Conservation (phyloP, 2,888 invertebrate genomes). For the Zaprionus lineosus region DNA sequence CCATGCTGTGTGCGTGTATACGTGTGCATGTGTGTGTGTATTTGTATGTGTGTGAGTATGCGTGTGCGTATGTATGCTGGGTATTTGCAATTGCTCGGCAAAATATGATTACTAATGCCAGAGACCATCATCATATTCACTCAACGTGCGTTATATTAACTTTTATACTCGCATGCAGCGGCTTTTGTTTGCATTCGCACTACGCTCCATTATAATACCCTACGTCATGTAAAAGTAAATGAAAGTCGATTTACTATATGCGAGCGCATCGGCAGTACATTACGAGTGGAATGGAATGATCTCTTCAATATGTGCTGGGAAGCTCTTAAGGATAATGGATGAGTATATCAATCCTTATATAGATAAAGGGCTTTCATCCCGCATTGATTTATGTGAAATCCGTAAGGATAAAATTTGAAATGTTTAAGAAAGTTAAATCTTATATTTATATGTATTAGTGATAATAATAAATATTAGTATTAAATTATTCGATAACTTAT, state of each 20-base stretch:
- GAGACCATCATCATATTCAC: conserved; percentile 46
- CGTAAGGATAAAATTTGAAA: too few species aligned
- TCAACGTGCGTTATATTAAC: conserved; percentile 59
- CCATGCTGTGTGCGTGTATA: conserved; percentile 4
- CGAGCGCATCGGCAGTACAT: too few species aligned
- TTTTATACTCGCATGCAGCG: conserved; percentile 47
- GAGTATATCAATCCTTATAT: too few species aligned
- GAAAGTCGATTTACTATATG: conserved; percentile 16
- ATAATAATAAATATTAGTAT: too few species aligned
- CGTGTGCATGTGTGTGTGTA: conserved; percentile 5
- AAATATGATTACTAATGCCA: conserved; percentile 78
- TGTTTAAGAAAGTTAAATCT: too few species aligned
- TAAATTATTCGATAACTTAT: too few species aligned
- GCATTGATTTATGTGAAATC: too few species aligned
- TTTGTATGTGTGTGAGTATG: conserved; percentile 13
- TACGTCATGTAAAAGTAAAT: conserved; percentile 10
- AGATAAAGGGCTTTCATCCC: too few species aligned
- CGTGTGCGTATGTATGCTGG: conserved; percentile 25
- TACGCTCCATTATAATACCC: conserved; percentile 34
- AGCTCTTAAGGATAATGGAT: too few species aligned
- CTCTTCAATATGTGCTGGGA: too few species aligned
- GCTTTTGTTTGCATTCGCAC: conserved; percentile 50
- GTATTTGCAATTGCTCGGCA: conserved; percentile 68
- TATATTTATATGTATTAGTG: too few species aligned
- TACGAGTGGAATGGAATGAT: too few species aligned